Evolutionary conservation across 2,888 invertebrate species (phyloP), one percentile per base, ranked within the genome.

Genomic region (Emmelina monodactyla): DNA sequence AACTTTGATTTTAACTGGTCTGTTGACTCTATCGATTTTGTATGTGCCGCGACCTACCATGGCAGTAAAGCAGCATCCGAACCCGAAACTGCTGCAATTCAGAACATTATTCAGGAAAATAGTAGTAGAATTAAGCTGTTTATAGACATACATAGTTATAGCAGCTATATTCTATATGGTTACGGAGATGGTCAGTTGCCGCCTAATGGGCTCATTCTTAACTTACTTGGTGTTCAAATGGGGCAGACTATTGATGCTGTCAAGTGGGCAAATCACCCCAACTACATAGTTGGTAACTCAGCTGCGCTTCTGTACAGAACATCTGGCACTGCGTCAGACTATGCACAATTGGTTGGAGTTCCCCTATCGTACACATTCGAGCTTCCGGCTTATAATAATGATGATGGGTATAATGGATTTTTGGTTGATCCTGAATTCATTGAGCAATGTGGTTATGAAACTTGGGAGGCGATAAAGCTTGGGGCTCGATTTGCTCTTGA

Each of bases 1-100:
- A 92, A 92, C 65, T 92, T 88, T 49, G 87, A 81, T 37, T 81
- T 82, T 46, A 69, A 84, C 40, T 91, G 90, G 89, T 85, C 82
- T 1, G 69, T 80, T 1, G 58, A 54, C 0, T 72, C 75, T 28
- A 84, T 83, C 42, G 44, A 32, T 41, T 58, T 51, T 33, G 80
- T 72, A 1, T 91, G 90, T 55, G 43, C 58, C 0, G 85, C 87
- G 0, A 83, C 75, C 3, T 91, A 78, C 68, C 84, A 84, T 22
- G 91, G 91, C 1, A 53, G 65, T 0, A 40, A 53, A 1, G 55
- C 87, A 1, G 86, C 88, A 62, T 88, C 89, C 0, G 89, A 89
- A 56, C 82, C 83, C 0, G 92, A 91, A 63, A 83, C 83, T 0
- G 49, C 49, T 14, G 62, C 82, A 39, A 62, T 90, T 9, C 67